Conservation (phyloP, 2,797 vertebrate genomes). For the Toxotes lorentzi region DNA sequence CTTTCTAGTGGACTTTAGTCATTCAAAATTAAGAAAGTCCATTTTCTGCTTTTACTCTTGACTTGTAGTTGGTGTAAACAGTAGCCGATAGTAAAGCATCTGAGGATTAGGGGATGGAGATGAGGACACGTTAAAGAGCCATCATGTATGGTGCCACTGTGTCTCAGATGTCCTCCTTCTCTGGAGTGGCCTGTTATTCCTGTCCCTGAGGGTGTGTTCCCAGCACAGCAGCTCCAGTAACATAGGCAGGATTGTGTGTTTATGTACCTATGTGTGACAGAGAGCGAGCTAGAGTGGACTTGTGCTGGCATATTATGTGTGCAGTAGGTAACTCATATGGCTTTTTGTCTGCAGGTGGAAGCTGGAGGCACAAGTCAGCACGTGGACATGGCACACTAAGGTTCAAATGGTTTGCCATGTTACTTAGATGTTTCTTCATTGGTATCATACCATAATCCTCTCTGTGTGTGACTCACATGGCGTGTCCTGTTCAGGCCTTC, state of each 20-base stretch:
- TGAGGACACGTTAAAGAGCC: conserved; percentile 74
- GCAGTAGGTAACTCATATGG: background rate
- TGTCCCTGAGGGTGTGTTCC: conserved; percentile 85
- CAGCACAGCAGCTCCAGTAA: conserved; percentile 64
- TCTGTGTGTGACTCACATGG: conserved; percentile 43
- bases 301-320: background rate
- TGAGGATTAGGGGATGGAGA: conserved; percentile 69
- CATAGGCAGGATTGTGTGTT: conserved; percentile 60
- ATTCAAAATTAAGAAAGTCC: conserved; percentile 68
- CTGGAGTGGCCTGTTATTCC: conserved; percentile 86
- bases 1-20: conserved; percentile 74
- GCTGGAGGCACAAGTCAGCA: background rate
- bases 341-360: conserved; percentile 28
- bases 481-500: conserved; percentile 25
- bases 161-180: conserved; percentile 76
- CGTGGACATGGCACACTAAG: background rate
- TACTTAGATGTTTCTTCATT: conserved; percentile 24
- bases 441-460: conserved; percentile 1
- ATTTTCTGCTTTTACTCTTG: conserved; percentile 70
- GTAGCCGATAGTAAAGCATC: conserved; percentile 58
- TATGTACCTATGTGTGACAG: conserved; percentile 40
- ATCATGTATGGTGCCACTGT: conserved; percentile 78
- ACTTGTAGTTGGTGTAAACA: conserved; percentile 74
- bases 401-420: background rate
- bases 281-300: conserved; percentile 29